Conservation (phyloP, 1,140 invertebrate genomes). For the Augochlora pura region DNA sequence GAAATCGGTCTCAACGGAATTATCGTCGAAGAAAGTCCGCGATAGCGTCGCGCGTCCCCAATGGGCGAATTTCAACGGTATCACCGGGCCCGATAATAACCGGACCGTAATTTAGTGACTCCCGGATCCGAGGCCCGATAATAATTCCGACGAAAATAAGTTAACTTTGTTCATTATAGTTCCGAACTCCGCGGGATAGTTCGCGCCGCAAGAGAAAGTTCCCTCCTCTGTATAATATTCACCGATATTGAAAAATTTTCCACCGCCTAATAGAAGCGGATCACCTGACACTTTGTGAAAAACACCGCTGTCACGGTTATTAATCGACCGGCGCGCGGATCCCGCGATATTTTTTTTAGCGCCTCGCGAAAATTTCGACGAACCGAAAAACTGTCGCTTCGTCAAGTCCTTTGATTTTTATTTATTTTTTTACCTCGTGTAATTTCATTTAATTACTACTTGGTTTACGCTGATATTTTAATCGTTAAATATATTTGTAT, state of each 20-base stretch:
- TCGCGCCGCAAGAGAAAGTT: not conserved
- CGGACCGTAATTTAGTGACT: not conserved
- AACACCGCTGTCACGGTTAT: not conserved
- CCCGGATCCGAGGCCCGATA: not conserved
- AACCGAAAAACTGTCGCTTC: too few species aligned
- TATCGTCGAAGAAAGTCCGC: not conserved
- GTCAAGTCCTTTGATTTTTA: too few species aligned
- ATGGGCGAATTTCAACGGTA: not conserved
- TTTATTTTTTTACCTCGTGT: too few species aligned
- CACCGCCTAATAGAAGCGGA: not conserved
- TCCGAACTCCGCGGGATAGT: constrained; percentile 3
- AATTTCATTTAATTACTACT: too few species aligned
- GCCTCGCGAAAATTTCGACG: not conserved
- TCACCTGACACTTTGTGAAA: constrained; percentile 2
- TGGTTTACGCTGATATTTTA: too few species aligned
- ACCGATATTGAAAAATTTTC: constrained; percentile 22
- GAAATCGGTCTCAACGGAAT: constrained; percentile 9
- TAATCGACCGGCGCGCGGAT: not conserved
- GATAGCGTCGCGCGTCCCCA: not conserved
- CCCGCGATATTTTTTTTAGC: not conserved
- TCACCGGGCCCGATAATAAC: constrained; percentile 7
- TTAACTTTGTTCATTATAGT: constrained; percentile 31
- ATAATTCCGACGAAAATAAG: constrained; percentile 17
- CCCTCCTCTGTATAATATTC: not conserved
- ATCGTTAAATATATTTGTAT: too few species aligned